Percentiles rank a stretch among this genome's conserved stretches.
These are phyloP conservation scores for Eunapius fragilis DNA, from an alignment of 37 sponge, comb jelly and placozoan genomes.

Conservation along the genomic window DNA sequence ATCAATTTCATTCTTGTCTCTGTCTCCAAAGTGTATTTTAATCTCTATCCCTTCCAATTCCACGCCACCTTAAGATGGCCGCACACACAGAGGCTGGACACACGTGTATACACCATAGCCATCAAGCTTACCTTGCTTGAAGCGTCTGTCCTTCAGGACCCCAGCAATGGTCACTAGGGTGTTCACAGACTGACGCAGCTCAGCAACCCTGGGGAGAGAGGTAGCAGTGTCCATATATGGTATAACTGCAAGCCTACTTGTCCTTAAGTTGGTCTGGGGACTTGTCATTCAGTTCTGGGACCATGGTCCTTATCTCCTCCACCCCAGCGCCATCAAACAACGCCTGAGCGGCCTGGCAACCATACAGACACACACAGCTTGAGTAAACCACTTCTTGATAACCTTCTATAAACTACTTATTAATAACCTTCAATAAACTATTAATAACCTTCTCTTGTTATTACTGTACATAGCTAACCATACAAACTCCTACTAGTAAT, in stretches of 20 bases:
- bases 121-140: not conserved
- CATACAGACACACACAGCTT: too few relatives aligned
- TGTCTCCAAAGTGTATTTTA: constrained; percentile 38
- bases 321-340: constrained; percentile 31
- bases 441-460: too few relatives aligned
- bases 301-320: not conserved
- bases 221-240: not conserved
- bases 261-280: constrained; percentile 6
- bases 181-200: constrained; percentile 31
- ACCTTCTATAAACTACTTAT: too few relatives aligned
- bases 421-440: too few relatives aligned
- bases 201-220: constrained; percentile 27
- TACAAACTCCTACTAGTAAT: too few relatives aligned
- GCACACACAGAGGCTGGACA: too few relatives aligned
- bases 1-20: constrained; percentile 43
- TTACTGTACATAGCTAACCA: too few relatives aligned
- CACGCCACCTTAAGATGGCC: constrained; percentile 48
- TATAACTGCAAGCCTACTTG: not conserved
- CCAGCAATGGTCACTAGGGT: constrained; percentile 50
- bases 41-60: constrained; percentile 77
- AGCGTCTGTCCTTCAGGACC: constrained; percentile 35
- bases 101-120: not conserved
- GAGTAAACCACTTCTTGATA: too few relatives aligned
- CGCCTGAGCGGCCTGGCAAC: constrained; percentile 24
- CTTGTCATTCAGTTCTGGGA: constrained; percentile 40